phyloP scores from a whole-genome alignment of 2,113 vertebrate species.

The Onychostoma macrolepis region DNA sequence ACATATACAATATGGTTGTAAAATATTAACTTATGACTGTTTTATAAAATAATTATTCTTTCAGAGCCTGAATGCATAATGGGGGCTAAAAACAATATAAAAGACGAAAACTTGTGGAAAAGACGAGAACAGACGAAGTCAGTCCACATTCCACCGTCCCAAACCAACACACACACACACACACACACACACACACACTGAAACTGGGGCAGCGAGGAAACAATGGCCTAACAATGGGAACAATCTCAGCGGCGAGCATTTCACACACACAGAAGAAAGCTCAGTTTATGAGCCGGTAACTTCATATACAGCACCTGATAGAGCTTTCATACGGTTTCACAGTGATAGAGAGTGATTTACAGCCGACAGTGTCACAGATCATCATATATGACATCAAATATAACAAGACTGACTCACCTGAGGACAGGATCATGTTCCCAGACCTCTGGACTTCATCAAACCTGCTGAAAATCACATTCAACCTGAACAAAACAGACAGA shows the following conservation, averaged over 20 bases:
- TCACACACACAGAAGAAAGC: slow-evolving; percentile 2
- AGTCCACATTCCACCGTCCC: neutral
- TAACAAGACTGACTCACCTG: slow-evolving; percentile 80
- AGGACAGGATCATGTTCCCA: slow-evolving; percentile 91
- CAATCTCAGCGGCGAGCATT: neutral
- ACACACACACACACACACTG: neutral
- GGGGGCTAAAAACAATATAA: too few relatives aligned
- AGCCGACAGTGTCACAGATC: neutral
- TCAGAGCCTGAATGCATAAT: too few relatives aligned
- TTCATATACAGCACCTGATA: neutral
- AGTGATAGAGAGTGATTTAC: neutral
- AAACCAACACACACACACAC: neutral
- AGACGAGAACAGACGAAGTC: neutral
- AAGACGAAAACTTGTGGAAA: neutral
- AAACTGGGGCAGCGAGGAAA: slow-evolving; percentile 26
- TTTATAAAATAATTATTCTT: too few relatives aligned
- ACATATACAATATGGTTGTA: too few relatives aligned
- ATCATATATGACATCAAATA: neutral
- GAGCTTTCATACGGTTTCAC: neutral
- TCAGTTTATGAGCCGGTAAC: neutral
- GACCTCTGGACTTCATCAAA: slow-evolving; percentile 96
- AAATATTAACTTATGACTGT: too few relatives aligned
- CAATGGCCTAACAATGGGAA: neutral
- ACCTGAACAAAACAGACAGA: slow-evolving; percentile 69
- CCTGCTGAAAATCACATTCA: slow-evolving; percentile 96